Evolutionary conservation across 2,113 vertebrate genomes (phyloP).

Genomic region (Sphyrna mokarran): DNA sequence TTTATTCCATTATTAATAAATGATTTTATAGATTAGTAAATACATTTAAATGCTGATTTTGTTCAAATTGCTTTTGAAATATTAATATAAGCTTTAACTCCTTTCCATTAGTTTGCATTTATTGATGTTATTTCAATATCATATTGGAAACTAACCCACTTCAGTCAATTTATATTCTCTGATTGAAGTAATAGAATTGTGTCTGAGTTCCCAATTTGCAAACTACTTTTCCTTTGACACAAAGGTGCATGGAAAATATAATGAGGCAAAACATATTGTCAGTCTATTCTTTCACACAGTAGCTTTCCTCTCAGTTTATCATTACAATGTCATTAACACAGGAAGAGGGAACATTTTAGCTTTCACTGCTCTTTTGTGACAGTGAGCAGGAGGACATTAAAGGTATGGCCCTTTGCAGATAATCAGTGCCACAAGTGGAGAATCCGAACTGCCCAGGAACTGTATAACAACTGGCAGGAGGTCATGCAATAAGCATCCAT

Average conservation of each 20-base stretch:
- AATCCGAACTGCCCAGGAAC: background rate
- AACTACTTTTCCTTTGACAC: background rate
- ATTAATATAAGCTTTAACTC: slow-evolving; percentile 19
- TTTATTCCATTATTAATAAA: background rate
- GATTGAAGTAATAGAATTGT: background rate
- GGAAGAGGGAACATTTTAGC: background rate
- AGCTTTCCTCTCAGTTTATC: background rate
- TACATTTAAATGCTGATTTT: slow-evolving; percentile 1
- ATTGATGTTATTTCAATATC: background rate
- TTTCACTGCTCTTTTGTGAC: background rate
- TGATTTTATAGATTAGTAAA: background rate
- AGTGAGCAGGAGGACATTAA: background rate
- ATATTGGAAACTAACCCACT: background rate
- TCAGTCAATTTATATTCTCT: background rate
- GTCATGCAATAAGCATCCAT: background rate
- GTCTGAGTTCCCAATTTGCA: background rate
- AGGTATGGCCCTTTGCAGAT: background rate
- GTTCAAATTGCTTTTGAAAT: background rate
- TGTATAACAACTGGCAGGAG: background rate
- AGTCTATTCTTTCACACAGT: background rate
- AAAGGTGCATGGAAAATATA: background rate
- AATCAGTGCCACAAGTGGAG: background rate
- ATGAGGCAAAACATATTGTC: background rate
- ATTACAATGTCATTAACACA: background rate
- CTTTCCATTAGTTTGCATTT: background rate